phyloP scores from a whole-genome alignment of 2,888 invertebrate genomes.

The Tipula confusa region DNA sequence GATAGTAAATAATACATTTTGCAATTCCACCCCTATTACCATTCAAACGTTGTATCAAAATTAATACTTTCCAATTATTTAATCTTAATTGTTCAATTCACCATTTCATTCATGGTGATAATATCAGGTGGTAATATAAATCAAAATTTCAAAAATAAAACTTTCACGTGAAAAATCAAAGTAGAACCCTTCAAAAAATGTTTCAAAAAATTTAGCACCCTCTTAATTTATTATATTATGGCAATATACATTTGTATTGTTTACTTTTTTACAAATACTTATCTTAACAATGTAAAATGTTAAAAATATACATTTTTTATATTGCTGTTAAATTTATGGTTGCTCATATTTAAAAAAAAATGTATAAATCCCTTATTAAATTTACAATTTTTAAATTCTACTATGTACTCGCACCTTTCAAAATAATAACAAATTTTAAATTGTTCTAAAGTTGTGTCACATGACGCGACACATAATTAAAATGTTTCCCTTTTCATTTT shows the following conservation, averaged over 20 bases:
- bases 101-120: neutral
- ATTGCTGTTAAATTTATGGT: neutral
- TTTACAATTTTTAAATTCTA: neutral
- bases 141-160: neutral
- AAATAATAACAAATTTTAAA: neutral
- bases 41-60: no score
- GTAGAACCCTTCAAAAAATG: neutral
- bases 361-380: neutral
- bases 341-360: neutral
- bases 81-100: neutral
- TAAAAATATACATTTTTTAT: neutral
- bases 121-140: neutral
- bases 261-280: neutral
- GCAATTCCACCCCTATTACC: no score
- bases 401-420: neutral
- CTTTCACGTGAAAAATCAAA: neutral
- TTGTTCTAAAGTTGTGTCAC: neutral
- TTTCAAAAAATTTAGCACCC: neutral
- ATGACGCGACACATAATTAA: neutral
- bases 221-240: neutral
- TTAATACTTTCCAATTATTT: no score
- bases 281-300: neutral
- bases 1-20: no score
- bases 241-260: neutral
- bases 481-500: neutral